These are phyloP conservation scores for Sceloporus undulatus DNA, from an alignment of 2,113 vertebrate genomes.

Conservation along the genomic window DNA sequence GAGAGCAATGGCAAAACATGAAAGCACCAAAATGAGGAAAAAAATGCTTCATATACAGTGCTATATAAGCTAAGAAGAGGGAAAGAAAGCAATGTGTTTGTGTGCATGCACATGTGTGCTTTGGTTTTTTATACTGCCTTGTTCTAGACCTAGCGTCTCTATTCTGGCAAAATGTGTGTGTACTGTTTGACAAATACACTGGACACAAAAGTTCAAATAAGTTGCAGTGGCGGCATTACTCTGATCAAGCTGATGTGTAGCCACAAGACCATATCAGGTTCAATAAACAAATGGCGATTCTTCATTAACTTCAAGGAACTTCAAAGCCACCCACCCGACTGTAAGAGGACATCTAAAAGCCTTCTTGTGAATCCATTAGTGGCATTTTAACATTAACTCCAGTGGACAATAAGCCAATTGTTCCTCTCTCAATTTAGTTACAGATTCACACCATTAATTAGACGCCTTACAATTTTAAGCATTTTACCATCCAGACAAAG, in stretches of 20 bases:
- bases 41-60: not conserved
- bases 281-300: conserved; percentile 30
- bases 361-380: not conserved
- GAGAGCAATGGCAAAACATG: not conserved
- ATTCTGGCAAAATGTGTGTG: not conserved
- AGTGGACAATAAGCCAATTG: conserved; percentile 21
- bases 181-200: conserved; percentile 21
- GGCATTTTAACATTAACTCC: conserved; percentile 28
- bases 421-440: conserved; percentile 3
- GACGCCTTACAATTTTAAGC: not conserved
- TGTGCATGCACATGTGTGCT: not conserved
- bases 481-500: not conserved
- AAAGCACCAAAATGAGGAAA: conserved; percentile 14
- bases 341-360: not conserved
- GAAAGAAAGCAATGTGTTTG: not conserved
- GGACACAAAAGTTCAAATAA: conserved; percentile 24
- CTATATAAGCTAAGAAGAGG: not conserved
- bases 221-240: not conserved
- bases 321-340: not conserved
- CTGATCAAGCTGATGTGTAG: conserved; percentile 30
- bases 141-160: not conserved
- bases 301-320: conserved; percentile 12
- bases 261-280: conserved; percentile 12
- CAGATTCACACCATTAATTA: conserved; percentile 2
- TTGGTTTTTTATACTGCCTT: not conserved